Percentiles rank a stretch among this genome's conserved stretches.
Evolutionary conservation across 2,113 vertebrate genomes (phyloP).

Genomic region (Forbesichthys agassizii): DNA sequence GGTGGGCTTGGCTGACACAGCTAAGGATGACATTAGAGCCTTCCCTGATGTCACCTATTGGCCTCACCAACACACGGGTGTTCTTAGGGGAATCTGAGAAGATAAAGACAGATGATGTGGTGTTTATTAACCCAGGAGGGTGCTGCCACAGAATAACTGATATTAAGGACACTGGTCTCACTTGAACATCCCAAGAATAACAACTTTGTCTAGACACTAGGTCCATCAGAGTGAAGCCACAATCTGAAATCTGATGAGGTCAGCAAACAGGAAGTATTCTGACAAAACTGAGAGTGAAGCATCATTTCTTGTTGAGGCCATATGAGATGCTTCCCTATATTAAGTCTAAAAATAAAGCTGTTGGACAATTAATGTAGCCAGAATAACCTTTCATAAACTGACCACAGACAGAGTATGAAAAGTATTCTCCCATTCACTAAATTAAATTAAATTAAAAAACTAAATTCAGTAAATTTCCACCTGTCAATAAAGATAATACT

Average conservation of each 20-base stretch:
- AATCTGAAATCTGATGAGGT: not conserved
- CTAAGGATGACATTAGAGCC: constrained; percentile 70
- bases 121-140: no score
- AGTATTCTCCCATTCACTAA: no score
- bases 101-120: not conserved
- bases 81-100: constrained; percentile 73
- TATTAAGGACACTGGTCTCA: no score
- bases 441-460: no score
- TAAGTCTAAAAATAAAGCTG: constrained; percentile 29
- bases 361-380: constrained; percentile 36
- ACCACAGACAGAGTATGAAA: not conserved
- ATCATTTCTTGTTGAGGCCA: constrained; percentile 10
- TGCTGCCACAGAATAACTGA: no score
- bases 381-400: not conserved
- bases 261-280: not conserved
- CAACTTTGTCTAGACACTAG: not conserved
- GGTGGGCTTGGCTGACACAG: constrained; percentile 68
- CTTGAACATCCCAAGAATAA: not conserved
- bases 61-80: constrained; percentile 64
- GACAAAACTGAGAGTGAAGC: not conserved
- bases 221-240: constrained; percentile 10
- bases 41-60: constrained; percentile 74
- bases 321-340: constrained; percentile 5
- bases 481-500: no score
- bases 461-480: no score